Percentiles rank a stretch among this genome's conserved stretches.
Evolutionary conservation across 2,888 invertebrate species (phyloP).

Genomic region (Resseliella maxima): DNA sequence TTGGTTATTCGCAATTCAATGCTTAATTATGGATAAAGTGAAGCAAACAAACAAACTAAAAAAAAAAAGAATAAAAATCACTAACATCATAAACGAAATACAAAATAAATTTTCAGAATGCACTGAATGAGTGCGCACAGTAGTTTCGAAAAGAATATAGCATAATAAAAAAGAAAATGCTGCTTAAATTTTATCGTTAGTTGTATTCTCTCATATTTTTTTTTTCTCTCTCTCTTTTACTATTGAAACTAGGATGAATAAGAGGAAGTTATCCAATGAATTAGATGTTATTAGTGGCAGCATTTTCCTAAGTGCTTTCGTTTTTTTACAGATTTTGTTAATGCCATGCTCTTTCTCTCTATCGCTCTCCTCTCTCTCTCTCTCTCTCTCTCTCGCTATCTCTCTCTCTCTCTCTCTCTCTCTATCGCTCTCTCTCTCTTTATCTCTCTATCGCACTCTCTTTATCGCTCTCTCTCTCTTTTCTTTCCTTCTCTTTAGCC

Average conservation of each 20-base stretch:
- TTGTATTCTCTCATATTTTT: background rate
- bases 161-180: background rate
- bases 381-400: background rate
- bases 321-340: background rate
- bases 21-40: constrained; percentile 12
- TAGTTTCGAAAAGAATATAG: background rate
- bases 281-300: background rate
- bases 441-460: background rate
- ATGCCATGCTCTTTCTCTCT: background rate
- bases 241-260: background rate
- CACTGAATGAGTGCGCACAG: background rate
- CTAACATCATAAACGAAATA: background rate
- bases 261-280: background rate
- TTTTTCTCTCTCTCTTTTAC: background rate
- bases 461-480: too few relatives aligned
- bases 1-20: background rate
- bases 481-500: background rate
- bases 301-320: background rate
- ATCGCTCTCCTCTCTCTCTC: background rate
- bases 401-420: too few relatives aligned
- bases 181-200: background rate
- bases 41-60: too few relatives aligned
- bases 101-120: background rate
- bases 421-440: background rate
- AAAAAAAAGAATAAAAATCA: too few relatives aligned